Base-by-base conservation (phyloP, 2,113 vertebrate genomes). In the Clarias gariepinus region DNA sequence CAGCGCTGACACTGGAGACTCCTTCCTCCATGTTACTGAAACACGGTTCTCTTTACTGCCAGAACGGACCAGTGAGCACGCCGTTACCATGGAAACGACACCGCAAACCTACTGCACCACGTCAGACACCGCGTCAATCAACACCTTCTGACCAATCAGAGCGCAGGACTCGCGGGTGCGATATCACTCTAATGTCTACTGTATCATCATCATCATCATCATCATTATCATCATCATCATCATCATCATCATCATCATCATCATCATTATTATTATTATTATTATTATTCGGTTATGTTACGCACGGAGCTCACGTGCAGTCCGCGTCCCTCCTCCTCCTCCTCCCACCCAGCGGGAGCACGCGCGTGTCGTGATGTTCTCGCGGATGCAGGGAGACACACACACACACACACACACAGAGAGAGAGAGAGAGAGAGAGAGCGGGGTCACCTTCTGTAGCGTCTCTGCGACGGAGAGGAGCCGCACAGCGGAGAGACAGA, bases 401-500 rank as follows among this genome's bases (percentile, higher is more conserved):
- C 82, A 16, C 28, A 57, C 64, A 57, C 82, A 57, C 82, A 69
- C 82, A 15, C 81, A 69, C n/a, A 55, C 47, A 57, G 41, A 6
- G 41, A 41, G 41, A 41, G 41, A 41, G 47, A 47, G 47, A 47
- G 47, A 8, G 47, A 47, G 47, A 47, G 47, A 0, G 47, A 7
- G 47, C 74, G 80, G 47, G 86, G 86, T 87, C 79, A 87, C 86
- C 86, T 87, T 76, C 86, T 82, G 82, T 83, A 83, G 66, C 64
- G 79, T 66, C 52, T 76, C 71, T 87, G 80, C 79, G 71, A 68
- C 76, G 61, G 85, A 74, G 85, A 86, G 85, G 78, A 86, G 80
- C 66, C 33, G 79, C 55, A 53, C 55, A 28, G n/a, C 13, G 18
- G 15, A 58, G 57, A 58, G 57, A 58, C 12, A 18, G 57, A 58